Base-by-base conservation (phyloP, 2,113 vertebrate species). In the Centrocercus urophasianus region DNA sequence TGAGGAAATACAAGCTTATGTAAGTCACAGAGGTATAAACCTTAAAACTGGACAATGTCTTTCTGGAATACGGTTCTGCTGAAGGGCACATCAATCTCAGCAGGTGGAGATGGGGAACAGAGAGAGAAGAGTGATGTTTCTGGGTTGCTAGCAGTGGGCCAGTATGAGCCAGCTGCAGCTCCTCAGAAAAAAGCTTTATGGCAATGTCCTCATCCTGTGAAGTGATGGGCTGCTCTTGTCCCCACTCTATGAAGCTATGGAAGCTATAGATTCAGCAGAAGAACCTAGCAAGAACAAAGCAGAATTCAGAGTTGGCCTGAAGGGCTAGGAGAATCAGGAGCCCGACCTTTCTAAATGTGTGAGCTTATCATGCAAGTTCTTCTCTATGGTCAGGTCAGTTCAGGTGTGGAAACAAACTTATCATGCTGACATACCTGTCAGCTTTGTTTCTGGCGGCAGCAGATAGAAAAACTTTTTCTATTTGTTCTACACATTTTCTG, bases 211-310 rank as follows among this genome's bases (percentile, higher is more conserved):
- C 32, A 27, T 60, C 38, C 13, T 43, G 13, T 65, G 69, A 36
- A 48, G 48, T 20, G 63, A 13, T 18, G 13, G 28, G 69, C 73
- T 56, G 57, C 32, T 57, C 15, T 61, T 54, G 60, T 52, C 48
- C 17, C 4, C 13, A 4, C 52, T 0, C 0, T 34, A 50, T 2
- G 60, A 63, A 71, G 30, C 24, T 34, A 45, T 54, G 67, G 30
- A 61, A 82, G 54, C 42, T 34, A 42, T 36, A 72, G 60, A 24
- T 67, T 77, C 30, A 34, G 13, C 25, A 77, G 40, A 73, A 65
- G 84, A 73, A 50, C 54, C 34, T 72, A 45, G 17, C 24, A 64
- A 70, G 56, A 50, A 28, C 13, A 63, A 47, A 81, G 59, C 17
- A 54, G 42, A 60, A 56, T 12, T 70, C 20, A 7, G 22, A 75